These are phyloP conservation scores for Paelopatides confundens DNA, from an alignment of 53 echinoderm and acorn worm genomes.

Conservation along the genomic window DNA sequence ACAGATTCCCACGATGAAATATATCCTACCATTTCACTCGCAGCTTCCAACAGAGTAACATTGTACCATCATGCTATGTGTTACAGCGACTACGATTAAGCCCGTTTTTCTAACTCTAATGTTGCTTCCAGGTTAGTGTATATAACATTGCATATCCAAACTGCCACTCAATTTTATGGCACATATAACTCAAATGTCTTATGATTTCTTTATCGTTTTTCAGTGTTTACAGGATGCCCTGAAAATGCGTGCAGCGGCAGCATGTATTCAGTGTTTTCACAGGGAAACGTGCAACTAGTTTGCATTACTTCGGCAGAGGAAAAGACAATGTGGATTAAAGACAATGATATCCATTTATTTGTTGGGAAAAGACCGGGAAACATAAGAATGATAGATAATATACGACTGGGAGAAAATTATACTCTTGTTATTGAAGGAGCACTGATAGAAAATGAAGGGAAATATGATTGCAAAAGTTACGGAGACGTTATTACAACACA, in stretches of 20 bases:
- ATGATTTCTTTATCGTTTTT: no score
- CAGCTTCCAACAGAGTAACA: no score
- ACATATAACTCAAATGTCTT: no score
- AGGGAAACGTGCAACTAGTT: not conserved
- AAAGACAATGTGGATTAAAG: not conserved
- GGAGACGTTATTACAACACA: not conserved
- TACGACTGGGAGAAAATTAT: not conserved
- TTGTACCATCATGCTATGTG: no score
- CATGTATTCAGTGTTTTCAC: not conserved
- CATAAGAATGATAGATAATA: not conserved
- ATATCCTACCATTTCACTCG: no score
- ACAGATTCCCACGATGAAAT: no score
- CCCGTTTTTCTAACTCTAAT: no score
- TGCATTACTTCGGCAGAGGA: not conserved
- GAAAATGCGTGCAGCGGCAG: not conserved
- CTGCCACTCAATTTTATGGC: no score
- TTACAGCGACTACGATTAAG: no score
- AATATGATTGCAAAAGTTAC: not conserved
- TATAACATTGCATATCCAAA: no score
- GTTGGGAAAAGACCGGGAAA: not conserved
- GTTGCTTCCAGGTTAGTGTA: no score
- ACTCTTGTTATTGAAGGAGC: not conserved
- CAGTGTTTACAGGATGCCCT: not conserved
- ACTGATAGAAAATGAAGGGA: not conserved
- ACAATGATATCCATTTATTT: not conserved